Conservation (phyloP, 2,797 vertebrate genomes). For the Mormyrops boulengeri region DNA sequence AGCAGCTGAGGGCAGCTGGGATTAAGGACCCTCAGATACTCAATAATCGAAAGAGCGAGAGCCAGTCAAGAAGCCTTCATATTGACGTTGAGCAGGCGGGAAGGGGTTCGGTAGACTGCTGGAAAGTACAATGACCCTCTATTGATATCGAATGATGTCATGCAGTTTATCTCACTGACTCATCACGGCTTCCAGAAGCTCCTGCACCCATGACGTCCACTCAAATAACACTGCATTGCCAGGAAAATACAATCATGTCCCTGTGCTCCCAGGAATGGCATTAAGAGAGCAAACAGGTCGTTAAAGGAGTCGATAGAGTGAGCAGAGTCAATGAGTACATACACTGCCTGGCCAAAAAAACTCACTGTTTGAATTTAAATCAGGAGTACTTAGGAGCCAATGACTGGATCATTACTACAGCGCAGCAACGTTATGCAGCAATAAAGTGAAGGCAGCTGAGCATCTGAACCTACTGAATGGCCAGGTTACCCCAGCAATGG, state of each 20-base stretch:
- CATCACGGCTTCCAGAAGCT: slow-evolving; percentile 6
- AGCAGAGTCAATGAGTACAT: not conserved
- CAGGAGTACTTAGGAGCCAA: not conserved
- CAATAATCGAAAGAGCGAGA: not conserved
- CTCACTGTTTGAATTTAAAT: not conserved
- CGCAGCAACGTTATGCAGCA: not conserved
- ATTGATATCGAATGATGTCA: slow-evolving; percentile 3
- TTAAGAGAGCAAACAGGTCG: not conserved
- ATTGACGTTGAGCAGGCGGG: not conserved
- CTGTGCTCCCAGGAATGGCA: not conserved
- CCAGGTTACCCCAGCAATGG: not conserved
- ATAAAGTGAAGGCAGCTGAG: not conserved
- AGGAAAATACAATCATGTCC: not conserved
- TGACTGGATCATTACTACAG: not conserved
- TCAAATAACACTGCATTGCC: not conserved
- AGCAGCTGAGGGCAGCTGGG: not conserved
- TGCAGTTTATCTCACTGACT: not conserved
- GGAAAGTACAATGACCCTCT: not conserved
- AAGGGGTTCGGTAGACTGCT: not conserved
- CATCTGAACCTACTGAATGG: not conserved
- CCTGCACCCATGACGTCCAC: not conserved
- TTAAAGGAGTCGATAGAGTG: not conserved
- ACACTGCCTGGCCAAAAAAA: not conserved
- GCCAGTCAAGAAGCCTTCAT: not conserved
- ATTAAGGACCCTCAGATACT: not conserved